phyloP scores from a whole-genome alignment of 2,113 vertebrate genomes.

The Cebus imitator region DNA sequence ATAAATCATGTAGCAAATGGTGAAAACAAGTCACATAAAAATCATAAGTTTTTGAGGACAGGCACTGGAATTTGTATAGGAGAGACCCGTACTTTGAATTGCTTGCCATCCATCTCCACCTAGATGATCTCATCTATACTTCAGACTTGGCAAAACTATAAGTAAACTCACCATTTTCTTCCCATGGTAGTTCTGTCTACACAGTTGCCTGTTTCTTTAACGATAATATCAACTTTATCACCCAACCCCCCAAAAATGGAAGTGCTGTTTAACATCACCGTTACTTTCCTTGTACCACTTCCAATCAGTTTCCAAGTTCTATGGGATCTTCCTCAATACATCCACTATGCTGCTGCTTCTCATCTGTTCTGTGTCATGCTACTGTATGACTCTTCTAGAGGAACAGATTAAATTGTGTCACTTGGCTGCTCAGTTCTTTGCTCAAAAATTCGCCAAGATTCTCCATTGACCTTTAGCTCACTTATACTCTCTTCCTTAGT shows the following conservation, averaged over 20 bases:
- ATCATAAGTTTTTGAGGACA: not conserved
- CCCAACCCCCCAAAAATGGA: not conserved
- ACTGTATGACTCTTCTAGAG: not conserved
- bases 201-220: not conserved
- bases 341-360: not conserved
- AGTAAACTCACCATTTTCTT: not conserved
- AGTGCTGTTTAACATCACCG: not conserved
- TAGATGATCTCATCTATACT: not conserved
- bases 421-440: not conserved
- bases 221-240: not conserved
- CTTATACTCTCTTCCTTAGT: not conserved
- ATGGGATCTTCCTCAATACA: not conserved
- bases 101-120: not conserved
- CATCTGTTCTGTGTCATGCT: not conserved
- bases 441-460: not conserved
- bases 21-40: constrained; percentile 28
- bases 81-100: not conserved
- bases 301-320: not conserved
- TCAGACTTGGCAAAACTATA: not conserved
- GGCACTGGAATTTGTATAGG: not conserved
- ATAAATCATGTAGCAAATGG: not conserved
- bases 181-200: not conserved
- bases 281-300: not conserved
- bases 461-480: not conserved
- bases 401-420: not conserved